phyloP scores from a whole-genome alignment of 2,113 vertebrate species.

The Paramormyrops kingsleyae region DNA sequence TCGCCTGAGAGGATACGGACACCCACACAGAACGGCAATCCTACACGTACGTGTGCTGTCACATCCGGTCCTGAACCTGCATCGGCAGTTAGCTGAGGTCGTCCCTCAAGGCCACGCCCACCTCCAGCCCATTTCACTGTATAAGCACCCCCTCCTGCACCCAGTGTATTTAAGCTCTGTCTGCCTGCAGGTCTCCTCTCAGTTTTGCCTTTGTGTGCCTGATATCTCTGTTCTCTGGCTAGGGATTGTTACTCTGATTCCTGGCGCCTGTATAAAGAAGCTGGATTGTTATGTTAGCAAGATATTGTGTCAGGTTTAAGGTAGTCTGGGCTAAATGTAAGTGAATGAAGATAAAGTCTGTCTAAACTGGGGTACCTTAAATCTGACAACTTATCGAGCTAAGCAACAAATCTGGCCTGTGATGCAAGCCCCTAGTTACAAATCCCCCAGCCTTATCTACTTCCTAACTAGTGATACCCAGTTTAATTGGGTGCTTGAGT shows the following conservation, averaged over 20 bases:
- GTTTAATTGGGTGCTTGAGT: background rate
- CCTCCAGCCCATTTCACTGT: background rate
- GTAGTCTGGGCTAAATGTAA: background rate
- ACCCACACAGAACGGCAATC: background rate
- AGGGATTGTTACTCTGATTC: background rate
- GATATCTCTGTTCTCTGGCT: background rate
- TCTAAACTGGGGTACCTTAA: background rate
- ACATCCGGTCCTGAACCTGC: background rate
- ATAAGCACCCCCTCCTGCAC: background rate
- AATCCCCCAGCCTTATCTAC: background rate
- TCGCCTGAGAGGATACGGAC: background rate
- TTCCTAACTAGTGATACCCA: background rate
- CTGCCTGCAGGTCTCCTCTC: background rate
- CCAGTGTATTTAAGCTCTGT: background rate
- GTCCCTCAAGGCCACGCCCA: background rate
- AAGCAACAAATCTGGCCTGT: background rate
- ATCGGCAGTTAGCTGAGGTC: background rate
- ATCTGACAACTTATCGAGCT: background rate
- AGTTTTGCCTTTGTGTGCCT: background rate
- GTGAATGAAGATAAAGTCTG: background rate
- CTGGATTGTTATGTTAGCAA: background rate
- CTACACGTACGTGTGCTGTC: background rate
- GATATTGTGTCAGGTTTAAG: background rate
- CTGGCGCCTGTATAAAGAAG: background rate
- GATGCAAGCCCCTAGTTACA: background rate